Evolutionary conservation across 2,888 invertebrate genomes (phyloP), one percentile per base, ranked within the genome.

Genomic region (Ommatoiulus sabulosus): DNA sequence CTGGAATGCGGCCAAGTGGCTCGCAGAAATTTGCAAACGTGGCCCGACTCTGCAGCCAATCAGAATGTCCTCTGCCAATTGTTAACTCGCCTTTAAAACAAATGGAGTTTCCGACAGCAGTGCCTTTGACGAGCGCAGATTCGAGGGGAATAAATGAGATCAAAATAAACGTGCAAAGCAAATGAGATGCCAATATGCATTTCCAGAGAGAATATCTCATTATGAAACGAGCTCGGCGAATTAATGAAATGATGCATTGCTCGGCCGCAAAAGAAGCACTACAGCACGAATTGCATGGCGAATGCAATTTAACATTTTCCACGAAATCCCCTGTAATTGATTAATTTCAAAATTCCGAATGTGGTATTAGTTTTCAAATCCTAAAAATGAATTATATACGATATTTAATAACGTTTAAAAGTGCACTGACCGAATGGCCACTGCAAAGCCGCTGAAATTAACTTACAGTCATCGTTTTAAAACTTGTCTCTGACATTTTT

Each of bases 91-190:
- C 24, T 72, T 24, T 35, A 35, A 72, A 10, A 72, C 24, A 72
- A 72, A 72, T 72, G 72, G 24, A 24, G 8, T 24, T 72, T 8
- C 3, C 2, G 8, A n/a, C 24, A 24, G 10, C 24, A 72, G 4
- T 57, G 57, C 57, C 57, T 57, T 3, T 57, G 84, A 44, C 24
- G 84, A 44, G 35, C 84, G 24, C 6, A 84, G 43, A 5, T 44
- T 44, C 20, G 85, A 85, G 20, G 85, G n/a, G n/a, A 12, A 85
- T n/a, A 85, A 85, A 8, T 4, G 85, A 85, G 46, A 44, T 20
- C 44, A 46, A 85, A 85, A 85, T 10, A 85, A 85, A 85, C n/a
- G 85, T 17, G 46, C 12, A 85, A 85, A 8, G 20, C 44, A 85
- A 20, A 85, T 44, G 44, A 72, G 85, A 44, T 4, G 46, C 24